Evolutionary conservation across 2,888 invertebrate species (phyloP).

Genomic region (Choristoneura rosaceana): DNA sequence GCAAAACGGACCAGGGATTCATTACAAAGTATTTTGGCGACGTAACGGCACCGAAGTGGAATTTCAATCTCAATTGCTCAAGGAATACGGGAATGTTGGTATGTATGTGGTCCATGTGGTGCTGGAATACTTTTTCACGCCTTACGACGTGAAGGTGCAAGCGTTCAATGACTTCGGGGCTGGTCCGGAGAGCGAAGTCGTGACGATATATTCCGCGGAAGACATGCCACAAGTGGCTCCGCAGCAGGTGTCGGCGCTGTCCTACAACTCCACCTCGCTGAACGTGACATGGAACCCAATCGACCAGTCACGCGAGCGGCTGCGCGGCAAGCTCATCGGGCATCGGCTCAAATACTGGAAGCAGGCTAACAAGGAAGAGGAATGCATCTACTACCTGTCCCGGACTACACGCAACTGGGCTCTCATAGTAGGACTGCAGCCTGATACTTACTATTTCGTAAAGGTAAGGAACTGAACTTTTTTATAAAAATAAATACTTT

Average conservation of each 20-base stretch:
- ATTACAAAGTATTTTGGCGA: slow-evolving; percentile 96
- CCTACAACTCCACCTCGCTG: slow-evolving; percentile 96
- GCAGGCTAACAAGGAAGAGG: slow-evolving; percentile 89
- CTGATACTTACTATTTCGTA: slow-evolving; percentile 96
- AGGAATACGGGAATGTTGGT: slow-evolving; percentile 91
- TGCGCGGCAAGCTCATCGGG: slow-evolving; percentile 96
- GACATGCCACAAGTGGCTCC: slow-evolving; percentile 97
- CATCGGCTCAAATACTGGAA: slow-evolving; percentile 98
- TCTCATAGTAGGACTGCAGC: slow-evolving; percentile 95
- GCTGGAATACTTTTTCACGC: slow-evolving; percentile 90
- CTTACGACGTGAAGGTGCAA: slow-evolving; percentile 95
- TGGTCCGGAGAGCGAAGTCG: slow-evolving; percentile 92
- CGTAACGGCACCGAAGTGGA: slow-evolving; percentile 89
- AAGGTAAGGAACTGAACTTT: slow-evolving; percentile 83
- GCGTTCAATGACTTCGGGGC: slow-evolving; percentile 92
- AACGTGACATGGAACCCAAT: slow-evolving; percentile 97
- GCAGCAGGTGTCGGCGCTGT: slow-evolving; percentile 90
- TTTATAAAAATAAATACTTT: too few species aligned
- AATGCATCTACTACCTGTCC: slow-evolving; percentile 93
- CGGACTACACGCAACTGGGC: slow-evolving; percentile 94
- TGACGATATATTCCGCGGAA: slow-evolving; percentile 93
- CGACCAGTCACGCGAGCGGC: slow-evolving; percentile 91
- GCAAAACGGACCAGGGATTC: slow-evolving; percentile 95
- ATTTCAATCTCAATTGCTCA: slow-evolving; percentile 89
- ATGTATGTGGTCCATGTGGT: slow-evolving; percentile 92